Percentiles rank a stretch among this genome's conserved stretches.
Evolutionary conservation across 2,888 invertebrate species (phyloP).

Genomic region (Gasteruption jaculator): DNA sequence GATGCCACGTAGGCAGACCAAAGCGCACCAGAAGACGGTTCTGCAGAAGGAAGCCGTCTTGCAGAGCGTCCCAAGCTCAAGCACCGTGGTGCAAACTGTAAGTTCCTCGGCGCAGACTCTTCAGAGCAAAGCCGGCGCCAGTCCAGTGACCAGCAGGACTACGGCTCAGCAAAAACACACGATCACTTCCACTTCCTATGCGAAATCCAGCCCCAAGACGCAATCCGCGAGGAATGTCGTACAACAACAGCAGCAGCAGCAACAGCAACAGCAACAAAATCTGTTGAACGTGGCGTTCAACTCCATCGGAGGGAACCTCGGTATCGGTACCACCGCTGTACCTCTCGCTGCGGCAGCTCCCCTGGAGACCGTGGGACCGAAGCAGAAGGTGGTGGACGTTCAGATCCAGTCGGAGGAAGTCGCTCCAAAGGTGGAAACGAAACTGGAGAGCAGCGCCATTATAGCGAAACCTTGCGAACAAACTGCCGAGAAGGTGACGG

Average conservation of each 20-base stretch:
- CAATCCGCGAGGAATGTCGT: conserved; percentile 14
- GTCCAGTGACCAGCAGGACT: conserved; percentile 16
- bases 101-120: conserved; percentile 6
- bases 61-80: conserved; percentile 16
- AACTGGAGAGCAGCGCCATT: conserved; percentile 3
- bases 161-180: conserved; percentile 21
- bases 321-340: conserved; percentile 25
- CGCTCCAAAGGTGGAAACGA: conserved; percentile 24
- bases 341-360: no score
- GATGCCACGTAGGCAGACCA: conserved; percentile 32
- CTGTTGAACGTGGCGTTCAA: conserved; percentile 30
- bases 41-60: conserved; percentile 27
- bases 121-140: conserved; percentile 13
- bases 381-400: conserved; percentile 29
- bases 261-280: conserved; percentile 29
- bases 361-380: conserved; percentile 29
- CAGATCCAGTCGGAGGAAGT: conserved; percentile 21
- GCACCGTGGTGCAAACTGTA: background rate
- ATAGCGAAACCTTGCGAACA: conserved; percentile 19
- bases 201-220: conserved; percentile 19
- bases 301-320: conserved; percentile 11
- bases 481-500: no score
- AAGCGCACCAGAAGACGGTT: conserved; percentile 35
- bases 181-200: conserved; percentile 7
- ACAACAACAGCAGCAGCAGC: conserved; percentile 24